Base-by-base conservation (phyloP, 2,888 invertebrate species). In the Gnatocerus cornutus region DNA sequence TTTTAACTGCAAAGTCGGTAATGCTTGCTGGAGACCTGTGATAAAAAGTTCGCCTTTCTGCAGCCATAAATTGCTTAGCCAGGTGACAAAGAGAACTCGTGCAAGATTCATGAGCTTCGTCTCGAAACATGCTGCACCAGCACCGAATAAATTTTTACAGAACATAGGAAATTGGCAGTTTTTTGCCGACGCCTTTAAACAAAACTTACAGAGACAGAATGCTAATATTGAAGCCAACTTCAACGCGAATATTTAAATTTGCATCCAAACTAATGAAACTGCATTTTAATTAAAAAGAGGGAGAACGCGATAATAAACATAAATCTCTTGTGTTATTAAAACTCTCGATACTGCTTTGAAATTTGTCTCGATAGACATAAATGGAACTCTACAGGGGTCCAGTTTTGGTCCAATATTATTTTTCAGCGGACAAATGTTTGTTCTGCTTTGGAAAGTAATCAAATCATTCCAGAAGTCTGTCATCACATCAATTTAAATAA, bases 61-160 rank as follows among this genome's bases (percentile, higher is more conserved):
- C 72, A 66, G 73, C 71, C 46, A 72, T 73, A 76, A 74, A 76
- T 74, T 73, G 68, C 71, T 74, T 69, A 72, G 61, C 61, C 65
- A 58, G 69, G 72, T 69, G 76, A 73, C 74, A 72, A 74, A 71
- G 65, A 69, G 71, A 73, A 73, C 70, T 71, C 68, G 53, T 71
- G 68, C 59, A 71, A 76, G 72, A 76, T 74, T 73, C 72, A 73
- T 74, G 63, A 56, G 50, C 72, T 71, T 61, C 68, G 71, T 72
- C 52, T 62, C 43, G 41, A 58, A 56, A 58, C 29, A 43, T 43
- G 27, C 55, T 37, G 39, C 50, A 50, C 61, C 61, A 30, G 45
- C 39, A 41, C 29, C 58, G 45, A 45, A 58, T 58, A 61, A 61
- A 61, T 46, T 61, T 61, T 61, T 61, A 48, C 13, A 61, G 14